Evolutionary conservation across 2,113 vertebrate species (phyloP).

Genomic region (Perca flavescens): DNA sequence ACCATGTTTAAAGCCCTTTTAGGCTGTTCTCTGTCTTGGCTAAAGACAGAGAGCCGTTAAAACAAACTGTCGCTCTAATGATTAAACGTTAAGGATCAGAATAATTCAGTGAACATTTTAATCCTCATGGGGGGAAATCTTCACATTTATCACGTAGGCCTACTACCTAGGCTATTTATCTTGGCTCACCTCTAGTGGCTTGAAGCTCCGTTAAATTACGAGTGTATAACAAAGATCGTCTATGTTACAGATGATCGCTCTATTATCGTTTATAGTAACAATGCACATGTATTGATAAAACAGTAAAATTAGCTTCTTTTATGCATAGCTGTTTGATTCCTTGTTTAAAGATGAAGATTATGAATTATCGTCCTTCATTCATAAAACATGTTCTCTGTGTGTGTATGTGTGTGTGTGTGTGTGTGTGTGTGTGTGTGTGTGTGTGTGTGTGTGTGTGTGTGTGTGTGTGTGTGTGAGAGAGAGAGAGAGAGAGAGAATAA

Average conservation of each 20-base stretch:
- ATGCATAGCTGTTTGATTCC: background rate
- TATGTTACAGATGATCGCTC: background rate
- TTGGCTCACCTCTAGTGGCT: conserved; percentile 10
- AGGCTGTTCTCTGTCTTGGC: background rate
- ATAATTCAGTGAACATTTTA: conserved; percentile 8
- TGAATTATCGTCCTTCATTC: background rate
- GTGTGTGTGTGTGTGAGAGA: conserved; percentile 11
- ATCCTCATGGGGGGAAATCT: background rate
- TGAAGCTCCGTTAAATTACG: conserved; percentile 2
- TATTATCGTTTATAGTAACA: background rate
- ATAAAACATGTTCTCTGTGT: background rate
- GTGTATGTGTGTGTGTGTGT: conserved; percentile 14
- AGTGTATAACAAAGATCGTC: conserved; percentile 19
- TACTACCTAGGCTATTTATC: background rate
- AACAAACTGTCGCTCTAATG: background rate
- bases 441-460: conserved; percentile 21
- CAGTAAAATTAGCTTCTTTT: background rate
- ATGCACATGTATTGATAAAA: background rate
- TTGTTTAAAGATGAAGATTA: background rate
- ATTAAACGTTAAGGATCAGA: conserved; percentile 6
- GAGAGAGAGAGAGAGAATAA: background rate
- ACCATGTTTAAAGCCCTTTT: background rate
- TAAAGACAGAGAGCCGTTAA: no score
- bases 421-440: conserved; percentile 13
- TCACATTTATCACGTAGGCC: conserved; percentile 11